Evolutionary conservation across 2,113 vertebrate genomes (phyloP).

Genomic region (Desmodus rotundus): DNA sequence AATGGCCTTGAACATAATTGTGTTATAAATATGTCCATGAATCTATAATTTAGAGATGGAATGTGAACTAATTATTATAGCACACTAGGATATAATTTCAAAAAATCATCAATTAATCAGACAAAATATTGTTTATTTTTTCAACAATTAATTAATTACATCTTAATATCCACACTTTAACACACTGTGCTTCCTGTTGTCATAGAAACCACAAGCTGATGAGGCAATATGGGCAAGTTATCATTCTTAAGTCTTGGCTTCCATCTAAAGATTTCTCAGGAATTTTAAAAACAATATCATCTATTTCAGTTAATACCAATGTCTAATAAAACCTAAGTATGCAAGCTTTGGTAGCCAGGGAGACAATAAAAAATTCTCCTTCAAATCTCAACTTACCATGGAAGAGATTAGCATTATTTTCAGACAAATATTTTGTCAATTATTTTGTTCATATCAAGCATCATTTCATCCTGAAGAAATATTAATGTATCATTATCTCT

Average conservation of each 20-base stretch:
- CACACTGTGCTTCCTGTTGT: neutral
- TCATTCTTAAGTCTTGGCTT: neutral
- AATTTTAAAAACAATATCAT: neutral
- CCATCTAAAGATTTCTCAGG: neutral
- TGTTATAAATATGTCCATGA: neutral
- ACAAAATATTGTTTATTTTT: neutral
- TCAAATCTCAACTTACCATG: neutral
- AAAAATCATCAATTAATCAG: neutral
- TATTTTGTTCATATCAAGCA: neutral
- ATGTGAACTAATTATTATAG: neutral
- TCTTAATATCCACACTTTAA: neutral
- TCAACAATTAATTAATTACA: neutral
- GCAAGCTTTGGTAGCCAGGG: neutral
- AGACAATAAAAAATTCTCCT: neutral
- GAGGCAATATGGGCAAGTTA: neutral
- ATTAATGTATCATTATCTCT: neutral
- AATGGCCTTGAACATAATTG: neutral
- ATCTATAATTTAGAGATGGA: neutral
- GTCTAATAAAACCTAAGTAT: neutral
- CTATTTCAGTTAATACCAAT: neutral
- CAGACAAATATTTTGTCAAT: neutral
- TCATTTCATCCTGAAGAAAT: conserved; percentile 8
- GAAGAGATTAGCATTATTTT: neutral
- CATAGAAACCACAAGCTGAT: neutral
- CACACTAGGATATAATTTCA: neutral